Conservation (phyloP, 2,797 vertebrate genomes). For the Gymnodraco acuticeps region DNA sequence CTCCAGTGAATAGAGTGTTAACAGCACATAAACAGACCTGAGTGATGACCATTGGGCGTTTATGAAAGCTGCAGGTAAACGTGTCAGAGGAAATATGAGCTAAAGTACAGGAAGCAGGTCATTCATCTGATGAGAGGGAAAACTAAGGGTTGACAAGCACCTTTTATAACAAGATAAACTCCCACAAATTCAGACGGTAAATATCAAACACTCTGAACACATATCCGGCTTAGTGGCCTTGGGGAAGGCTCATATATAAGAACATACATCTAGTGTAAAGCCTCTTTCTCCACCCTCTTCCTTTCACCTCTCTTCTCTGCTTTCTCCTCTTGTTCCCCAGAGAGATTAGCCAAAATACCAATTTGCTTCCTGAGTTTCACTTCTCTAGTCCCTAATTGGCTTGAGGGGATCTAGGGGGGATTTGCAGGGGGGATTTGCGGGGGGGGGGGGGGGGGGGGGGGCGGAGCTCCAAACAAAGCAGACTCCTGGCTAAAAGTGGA, state of each 20-base stretch:
- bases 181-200: conserved; percentile 2
- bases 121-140: conserved; percentile 23
- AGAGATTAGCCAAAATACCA: conserved; percentile 64
- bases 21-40: not conserved
- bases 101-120: not conserved
- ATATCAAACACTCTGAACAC: conserved; percentile 7
- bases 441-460: conserved; percentile 44
- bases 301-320: not conserved
- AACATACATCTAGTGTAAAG: conserved; percentile 1
- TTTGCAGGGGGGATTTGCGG: conserved; percentile 48
- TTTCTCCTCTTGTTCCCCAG: conserved; percentile 23
- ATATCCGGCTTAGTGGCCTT: conserved; percentile 19
- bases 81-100: not conserved
- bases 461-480: conserved; percentile 39
- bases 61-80: conserved; percentile 21
- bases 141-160: not conserved
- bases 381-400: conserved; percentile 65
- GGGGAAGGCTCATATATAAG: conserved; percentile 1
- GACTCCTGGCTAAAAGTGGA: conserved; percentile 19
- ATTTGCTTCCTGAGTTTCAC: conserved; percentile 63
- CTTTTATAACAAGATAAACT: conserved; percentile 6
- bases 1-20: not conserved
- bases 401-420: conserved; percentile 63
- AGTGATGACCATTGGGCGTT: not conserved
- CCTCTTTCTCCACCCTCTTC: not conserved